Evolutionary conservation across 2,888 invertebrate species (phyloP), one percentile per base, ranked within the genome.

Genomic region (Macrosoma leucophasiata): DNA sequence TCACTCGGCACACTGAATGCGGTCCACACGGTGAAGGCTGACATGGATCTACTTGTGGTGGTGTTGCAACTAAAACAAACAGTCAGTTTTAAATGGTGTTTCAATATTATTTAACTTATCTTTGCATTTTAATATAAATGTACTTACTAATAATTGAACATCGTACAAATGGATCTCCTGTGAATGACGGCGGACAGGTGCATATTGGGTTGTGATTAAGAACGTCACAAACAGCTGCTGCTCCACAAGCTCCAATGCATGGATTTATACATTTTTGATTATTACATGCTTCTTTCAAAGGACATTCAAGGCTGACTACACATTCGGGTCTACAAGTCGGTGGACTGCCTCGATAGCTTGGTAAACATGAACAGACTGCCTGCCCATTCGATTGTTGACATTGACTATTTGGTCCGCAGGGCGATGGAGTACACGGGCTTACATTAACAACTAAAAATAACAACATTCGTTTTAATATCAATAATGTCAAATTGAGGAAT

Each of bases 281-380:
- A 41, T 89, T 90, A 55, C 93, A 93, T 27, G 92, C 91, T 58
- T 88, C 79, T 46, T 88, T 89, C 43, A 89, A 86, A 8, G 89
- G 67, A 58, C 93, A 93, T 62, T 93, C 92, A 1, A 90, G 84
- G 62, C 90, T 91, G 39, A 90, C 89, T 19, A 87, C 85, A 60
- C 94, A 94, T 72, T 93, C 93, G 1, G 93, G 93, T 46, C 90
- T 84, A 59, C 93, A 93, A 40, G 90, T 90, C 20, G 92, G 91
- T 11, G 93, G 92, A 48, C 89, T 88, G 34, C 93, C 93, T 36
- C 88, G 81, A 61, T 89, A 93, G 43, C 89, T 89, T 15, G 88
- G 79, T 21, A 91, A 73, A 60, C 94, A 94, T 17, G 91, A 89
- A 62, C 94, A 94, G 28, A 89, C 88, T 22, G 92, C 90, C 43